Percentiles rank a stretch among this genome's conserved stretches.
phyloP scores from a whole-genome alignment of 2,888 invertebrate genomes.

The Drosophila phalerata region DNA sequence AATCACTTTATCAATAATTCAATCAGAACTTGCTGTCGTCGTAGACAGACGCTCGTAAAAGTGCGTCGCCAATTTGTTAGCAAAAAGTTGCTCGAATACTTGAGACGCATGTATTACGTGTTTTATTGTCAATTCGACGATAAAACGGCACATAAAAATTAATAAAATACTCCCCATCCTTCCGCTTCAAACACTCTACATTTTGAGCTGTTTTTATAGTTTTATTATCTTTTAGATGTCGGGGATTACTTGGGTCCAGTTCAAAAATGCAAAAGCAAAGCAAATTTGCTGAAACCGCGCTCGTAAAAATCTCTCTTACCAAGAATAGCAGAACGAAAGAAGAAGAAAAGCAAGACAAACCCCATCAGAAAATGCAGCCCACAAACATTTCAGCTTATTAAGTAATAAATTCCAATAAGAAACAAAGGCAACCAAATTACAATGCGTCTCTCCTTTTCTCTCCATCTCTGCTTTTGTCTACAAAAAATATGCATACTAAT shows the following conservation, averaged over 20 bases:
- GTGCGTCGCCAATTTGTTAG: slow-evolving; percentile 63
- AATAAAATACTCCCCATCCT: slow-evolving; percentile 65
- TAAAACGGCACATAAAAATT: slow-evolving; percentile 75
- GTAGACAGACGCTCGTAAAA: slow-evolving; percentile 66
- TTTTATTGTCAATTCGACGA: slow-evolving; percentile 69
- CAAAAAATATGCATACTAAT: slow-evolving; percentile 53
- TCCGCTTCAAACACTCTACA: not conserved
- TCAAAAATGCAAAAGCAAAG: slow-evolving; percentile 42
- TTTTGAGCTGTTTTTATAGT: slow-evolving; percentile 68
- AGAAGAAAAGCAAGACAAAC: not conserved
- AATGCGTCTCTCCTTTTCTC: not conserved
- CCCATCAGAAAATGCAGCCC: slow-evolving; percentile 35
- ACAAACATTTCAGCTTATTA: slow-evolving; percentile 73
- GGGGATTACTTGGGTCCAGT: slow-evolving; percentile 34
- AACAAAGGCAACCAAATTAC: slow-evolving; percentile 53
- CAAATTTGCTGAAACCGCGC: slow-evolving; percentile 68
- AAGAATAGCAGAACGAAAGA: not conserved
- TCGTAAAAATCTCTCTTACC: slow-evolving; percentile 61
- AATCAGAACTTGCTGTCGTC: slow-evolving; percentile 65
- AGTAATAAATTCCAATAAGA: slow-evolving; percentile 79
- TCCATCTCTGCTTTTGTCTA: not conserved
- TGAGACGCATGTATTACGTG: slow-evolving; percentile 58
- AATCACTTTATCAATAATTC: slow-evolving; percentile 81
- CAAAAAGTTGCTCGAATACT: slow-evolving; percentile 22
- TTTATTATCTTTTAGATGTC: slow-evolving; percentile 62